Percentiles rank a stretch among this genome's conserved stretches.
These are phyloP conservation scores for Eclectus roratus DNA, from an alignment of 2,113 vertebrate genomes.

Conservation along the genomic window DNA sequence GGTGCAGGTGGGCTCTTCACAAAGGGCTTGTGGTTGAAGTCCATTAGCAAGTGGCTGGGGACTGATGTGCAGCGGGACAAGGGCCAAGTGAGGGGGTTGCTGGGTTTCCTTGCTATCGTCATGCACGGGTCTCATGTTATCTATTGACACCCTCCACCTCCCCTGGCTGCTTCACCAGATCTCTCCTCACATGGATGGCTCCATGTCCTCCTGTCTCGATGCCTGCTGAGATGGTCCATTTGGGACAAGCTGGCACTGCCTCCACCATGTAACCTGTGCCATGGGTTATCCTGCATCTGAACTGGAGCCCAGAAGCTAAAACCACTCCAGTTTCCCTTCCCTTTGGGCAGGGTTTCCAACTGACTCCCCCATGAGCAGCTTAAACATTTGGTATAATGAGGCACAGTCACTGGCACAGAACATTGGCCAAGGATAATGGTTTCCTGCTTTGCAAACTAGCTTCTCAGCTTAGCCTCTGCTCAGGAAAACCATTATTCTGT, in stretches of 20 bases:
- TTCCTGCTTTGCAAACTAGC: neutral
- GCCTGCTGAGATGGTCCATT: neutral
- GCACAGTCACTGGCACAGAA: slow-evolving; percentile 20
- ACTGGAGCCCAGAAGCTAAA: neutral
- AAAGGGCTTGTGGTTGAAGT: neutral
- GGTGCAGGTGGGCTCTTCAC: neutral
- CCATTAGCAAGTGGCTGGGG: neutral
- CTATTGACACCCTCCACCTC: neutral
- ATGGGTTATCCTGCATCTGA: neutral
- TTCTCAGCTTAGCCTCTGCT: slow-evolving; percentile 14
- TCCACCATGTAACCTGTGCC: neutral
- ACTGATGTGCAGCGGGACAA: fast-evolving
- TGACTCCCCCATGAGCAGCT: neutral
- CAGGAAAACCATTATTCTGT: slow-evolving; percentile 40
- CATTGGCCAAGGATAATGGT: slow-evolving; percentile 25
- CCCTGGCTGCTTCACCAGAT: neutral
- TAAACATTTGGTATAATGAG: slow-evolving; percentile 57
- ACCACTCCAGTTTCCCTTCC: neutral
- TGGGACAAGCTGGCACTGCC: neutral
- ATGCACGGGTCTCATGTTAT: fast-evolving
- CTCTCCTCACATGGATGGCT: neutral
- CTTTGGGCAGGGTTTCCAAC: neutral
- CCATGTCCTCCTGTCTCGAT: neutral
- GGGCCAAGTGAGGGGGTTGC: neutral
- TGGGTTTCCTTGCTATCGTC: neutral